Evolutionary conservation across 2,113 vertebrate species (phyloP), one percentile per base, ranked within the genome.

Genomic region (Oriolus oriolus): DNA sequence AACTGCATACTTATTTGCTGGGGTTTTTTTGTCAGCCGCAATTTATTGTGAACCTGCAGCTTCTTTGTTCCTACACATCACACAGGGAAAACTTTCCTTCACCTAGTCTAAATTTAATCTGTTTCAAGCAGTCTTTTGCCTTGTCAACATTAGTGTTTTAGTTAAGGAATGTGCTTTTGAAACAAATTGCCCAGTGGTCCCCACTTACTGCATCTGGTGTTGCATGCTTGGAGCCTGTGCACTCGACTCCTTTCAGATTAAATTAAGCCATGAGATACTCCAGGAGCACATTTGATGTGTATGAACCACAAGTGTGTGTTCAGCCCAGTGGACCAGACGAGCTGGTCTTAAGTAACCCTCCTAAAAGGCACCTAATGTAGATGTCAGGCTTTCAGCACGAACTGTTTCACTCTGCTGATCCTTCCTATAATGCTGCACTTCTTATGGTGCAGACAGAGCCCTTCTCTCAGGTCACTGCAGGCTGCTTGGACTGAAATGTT

Each of bases 391-490:
- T 93, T 91, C 74, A 89, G 77, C 92, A 44, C 27, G 81, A 91
- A 37, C 74, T 87, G 30, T 64, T 93, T 28, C 60, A 20, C 42
- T 75, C 57, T 64, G 52, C 84, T 0, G 3, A 52, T 66, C 56
- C 1, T 56, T 65, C 84, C 69, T 53, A 3, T 61, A 80, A 54
- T 7, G 53, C 56, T 71, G 44, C 87, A 35, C 78, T 77, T 30
- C 66, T 84, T 11, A 1, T 54, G 47, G n/a, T 65, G 56, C 10
- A 87, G 79, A 16, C 44, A 83, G 66, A 81, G 56, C 28, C 49
- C 74, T 87, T 89, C 79, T 35, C 84, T 82, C 39, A 89, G 90
- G 44, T 91, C 87, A 82, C 35, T 75, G 56, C 56, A 91, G 52
- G 39, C 64, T 91, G 23, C 81, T 89, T 45, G n/a, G 20, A 41